Evolutionary conservation across 2,113 vertebrate species (phyloP).

Genomic region (Cisticola juncidis): DNA sequence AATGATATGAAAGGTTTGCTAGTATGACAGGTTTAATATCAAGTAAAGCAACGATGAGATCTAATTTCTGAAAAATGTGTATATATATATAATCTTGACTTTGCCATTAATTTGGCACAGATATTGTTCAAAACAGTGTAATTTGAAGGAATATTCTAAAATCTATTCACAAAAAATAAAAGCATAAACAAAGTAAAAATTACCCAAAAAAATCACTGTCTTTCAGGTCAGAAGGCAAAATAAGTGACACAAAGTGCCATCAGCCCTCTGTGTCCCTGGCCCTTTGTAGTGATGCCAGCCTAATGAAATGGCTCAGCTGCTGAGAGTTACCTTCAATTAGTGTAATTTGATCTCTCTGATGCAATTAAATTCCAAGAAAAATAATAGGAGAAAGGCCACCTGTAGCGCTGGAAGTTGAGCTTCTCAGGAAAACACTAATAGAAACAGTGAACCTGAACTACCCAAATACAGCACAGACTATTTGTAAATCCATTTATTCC

Average conservation of each 20-base stretch:
- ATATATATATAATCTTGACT: background rate
- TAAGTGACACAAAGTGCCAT: accelerated
- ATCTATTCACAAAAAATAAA: background rate
- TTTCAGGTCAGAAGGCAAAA: background rate
- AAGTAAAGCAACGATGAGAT: background rate
- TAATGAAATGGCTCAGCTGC: background rate
- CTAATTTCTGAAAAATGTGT: background rate
- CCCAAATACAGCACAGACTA: background rate
- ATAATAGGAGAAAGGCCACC: background rate
- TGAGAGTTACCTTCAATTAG: background rate
- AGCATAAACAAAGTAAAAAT: background rate
- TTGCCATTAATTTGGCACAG: background rate
- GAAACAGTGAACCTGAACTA: background rate
- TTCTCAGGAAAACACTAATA: background rate
- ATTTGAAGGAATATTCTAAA: background rate
- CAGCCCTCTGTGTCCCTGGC: background rate
- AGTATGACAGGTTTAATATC: background rate
- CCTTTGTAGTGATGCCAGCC: background rate
- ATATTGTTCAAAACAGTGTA: background rate
- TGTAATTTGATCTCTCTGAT: background rate
- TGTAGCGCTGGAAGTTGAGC: background rate
- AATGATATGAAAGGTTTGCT: background rate
- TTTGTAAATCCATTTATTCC: slow-evolving; percentile 25
- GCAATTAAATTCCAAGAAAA: background rate
- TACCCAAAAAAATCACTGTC: background rate